A percentile compares a stretch with the other conserved stretches of the same genome.
These are phyloP conservation scores for Xiphophorus couchianus DNA, from an alignment of 2,113 vertebrate genomes.

Conservation along the genomic window DNA sequence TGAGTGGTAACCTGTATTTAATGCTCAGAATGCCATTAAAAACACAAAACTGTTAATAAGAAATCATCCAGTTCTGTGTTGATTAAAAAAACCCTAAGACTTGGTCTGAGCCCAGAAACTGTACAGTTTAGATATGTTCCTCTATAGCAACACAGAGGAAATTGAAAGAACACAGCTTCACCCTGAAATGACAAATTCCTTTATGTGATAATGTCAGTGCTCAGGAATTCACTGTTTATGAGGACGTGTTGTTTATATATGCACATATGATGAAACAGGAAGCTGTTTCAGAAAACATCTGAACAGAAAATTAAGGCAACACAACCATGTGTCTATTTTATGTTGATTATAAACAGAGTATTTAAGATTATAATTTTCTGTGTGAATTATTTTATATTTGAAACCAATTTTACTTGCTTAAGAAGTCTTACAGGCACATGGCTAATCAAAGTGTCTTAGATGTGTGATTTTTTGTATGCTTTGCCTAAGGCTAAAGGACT, in stretches of 20 bases:
- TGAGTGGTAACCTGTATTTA: neutral
- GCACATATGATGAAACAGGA: neutral
- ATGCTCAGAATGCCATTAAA: neutral
- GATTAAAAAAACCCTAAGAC: neutral
- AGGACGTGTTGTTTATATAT: neutral
- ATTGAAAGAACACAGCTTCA: neutral
- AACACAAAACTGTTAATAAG: neutral
- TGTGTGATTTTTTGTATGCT: slow-evolving; percentile 8
- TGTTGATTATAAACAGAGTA: neutral
- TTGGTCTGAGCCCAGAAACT: neutral
- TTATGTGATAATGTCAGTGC: neutral
- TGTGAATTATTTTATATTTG: slow-evolving; percentile 21
- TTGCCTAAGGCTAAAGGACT: slow-evolving; percentile 29
- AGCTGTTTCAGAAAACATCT: neutral
- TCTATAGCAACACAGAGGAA: neutral
- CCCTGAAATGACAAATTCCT: neutral
- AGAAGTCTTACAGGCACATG: slow-evolving; percentile 54
- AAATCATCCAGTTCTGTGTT: neutral
- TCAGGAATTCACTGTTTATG: neutral
- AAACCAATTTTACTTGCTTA: slow-evolving; percentile 11
- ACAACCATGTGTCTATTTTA: neutral
- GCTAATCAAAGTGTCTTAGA: slow-evolving; percentile 23
- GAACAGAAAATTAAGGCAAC: neutral
- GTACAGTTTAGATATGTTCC: too few relatives aligned
- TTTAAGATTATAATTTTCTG: slow-evolving; percentile 1